Conservation (phyloP, 2,888 invertebrate genomes). For the Aphodius sticticus region DNA sequence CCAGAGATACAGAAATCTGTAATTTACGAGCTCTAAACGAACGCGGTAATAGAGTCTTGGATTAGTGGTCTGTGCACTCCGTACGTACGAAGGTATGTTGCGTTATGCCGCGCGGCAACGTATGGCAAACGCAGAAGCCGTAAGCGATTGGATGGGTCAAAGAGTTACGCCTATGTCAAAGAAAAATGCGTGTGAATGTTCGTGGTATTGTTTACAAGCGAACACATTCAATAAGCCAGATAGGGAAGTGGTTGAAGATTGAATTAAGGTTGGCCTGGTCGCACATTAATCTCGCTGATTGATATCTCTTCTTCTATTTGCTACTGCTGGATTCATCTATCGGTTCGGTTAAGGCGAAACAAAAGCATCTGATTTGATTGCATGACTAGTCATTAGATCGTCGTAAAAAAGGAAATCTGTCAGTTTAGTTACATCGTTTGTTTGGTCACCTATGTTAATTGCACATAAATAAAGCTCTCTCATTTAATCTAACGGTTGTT, state of each 20-base stretch:
- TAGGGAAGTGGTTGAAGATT: not conserved
- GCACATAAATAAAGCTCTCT: too few relatives aligned
- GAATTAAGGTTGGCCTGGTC: not conserved
- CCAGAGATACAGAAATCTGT: slow-evolving; percentile 4
- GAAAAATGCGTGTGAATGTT: not conserved
- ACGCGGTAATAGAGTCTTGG: not conserved
- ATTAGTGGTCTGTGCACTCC: not conserved
- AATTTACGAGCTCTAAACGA: not conserved
- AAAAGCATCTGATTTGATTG: not conserved
- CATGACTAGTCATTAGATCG: not conserved
- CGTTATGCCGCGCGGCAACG: not conserved
- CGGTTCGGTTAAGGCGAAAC: not conserved
- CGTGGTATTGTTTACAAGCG: not conserved
- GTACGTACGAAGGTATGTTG: not conserved
- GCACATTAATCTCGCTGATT: not conserved
- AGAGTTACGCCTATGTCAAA: not conserved
- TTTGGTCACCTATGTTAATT: not conserved
- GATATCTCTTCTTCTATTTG: not conserved
- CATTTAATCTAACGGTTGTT: too few relatives aligned
- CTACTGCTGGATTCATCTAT: not conserved
- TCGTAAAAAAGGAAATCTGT: not conserved
- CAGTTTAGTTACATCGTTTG: not conserved
- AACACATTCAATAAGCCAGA: not conserved
- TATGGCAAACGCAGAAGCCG: not conserved
- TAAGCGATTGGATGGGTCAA: not conserved